Percentiles rank a stretch among this genome's conserved stretches.
These are phyloP conservation scores for Loriculus beryllinus DNA, from an alignment of 2,797 vertebrate genomes.

Conservation along the genomic window DNA sequence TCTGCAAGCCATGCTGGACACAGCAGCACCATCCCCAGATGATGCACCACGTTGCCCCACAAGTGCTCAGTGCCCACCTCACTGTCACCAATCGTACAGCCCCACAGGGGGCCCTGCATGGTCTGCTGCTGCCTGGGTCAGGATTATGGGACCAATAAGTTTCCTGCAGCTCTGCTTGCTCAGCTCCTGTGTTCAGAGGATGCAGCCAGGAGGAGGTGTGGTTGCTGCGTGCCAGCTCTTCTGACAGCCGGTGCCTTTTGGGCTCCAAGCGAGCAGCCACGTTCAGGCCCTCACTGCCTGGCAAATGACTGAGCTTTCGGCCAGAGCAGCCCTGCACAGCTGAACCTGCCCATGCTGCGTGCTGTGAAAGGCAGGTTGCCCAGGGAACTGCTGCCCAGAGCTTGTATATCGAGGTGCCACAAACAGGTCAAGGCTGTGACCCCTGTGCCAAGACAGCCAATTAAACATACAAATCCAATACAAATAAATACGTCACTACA, in stretches of 20 bases:
- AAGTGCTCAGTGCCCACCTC: not conserved
- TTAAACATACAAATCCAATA: not conserved
- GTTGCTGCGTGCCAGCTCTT: not conserved
- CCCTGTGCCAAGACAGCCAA: not conserved
- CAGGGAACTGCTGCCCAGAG: not conserved
- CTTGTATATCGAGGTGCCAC: not conserved
- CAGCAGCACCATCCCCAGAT: not conserved
- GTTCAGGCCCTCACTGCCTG: not conserved
- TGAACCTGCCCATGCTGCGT: accelerated
- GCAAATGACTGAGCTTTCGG: not conserved
- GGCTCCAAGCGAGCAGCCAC: not conserved
- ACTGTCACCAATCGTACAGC: not conserved
- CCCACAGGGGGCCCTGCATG: accelerated
- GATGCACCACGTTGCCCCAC: not conserved
- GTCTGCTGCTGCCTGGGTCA: not conserved
- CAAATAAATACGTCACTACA: not conserved
- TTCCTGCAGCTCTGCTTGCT: not conserved
- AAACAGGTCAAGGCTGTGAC: not conserved
- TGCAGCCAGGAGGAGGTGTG: not conserved
- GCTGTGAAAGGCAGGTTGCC: not conserved
- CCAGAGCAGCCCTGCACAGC: not conserved
- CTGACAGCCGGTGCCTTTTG: not conserved
- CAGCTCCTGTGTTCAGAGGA: not conserved
- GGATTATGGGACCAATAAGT: no score
- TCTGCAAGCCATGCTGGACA: not conserved